Percentiles rank a stretch among this genome's conserved stretches.
Evolutionary conservation across 2,888 invertebrate genomes (phyloP).

Genomic region (Tupiocoris notatus): DNA sequence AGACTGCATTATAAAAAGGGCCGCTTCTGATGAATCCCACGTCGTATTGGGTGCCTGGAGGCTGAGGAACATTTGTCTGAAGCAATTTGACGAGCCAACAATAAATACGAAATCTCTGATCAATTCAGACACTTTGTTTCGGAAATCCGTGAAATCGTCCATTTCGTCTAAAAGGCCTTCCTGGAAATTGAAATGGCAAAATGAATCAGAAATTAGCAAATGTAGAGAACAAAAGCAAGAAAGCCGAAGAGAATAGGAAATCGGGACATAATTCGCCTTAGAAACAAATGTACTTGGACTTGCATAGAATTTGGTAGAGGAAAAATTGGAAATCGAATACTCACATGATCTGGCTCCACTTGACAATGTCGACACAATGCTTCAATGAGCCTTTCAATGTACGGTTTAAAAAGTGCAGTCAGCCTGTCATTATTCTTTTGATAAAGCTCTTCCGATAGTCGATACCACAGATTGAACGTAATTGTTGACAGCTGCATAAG

Average conservation of each 20-base stretch:
- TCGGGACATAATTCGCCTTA: too few species aligned
- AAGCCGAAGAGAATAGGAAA: too few species aligned
- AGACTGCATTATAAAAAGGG: slow-evolving; percentile 91
- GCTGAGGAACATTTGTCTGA: slow-evolving; percentile 83
- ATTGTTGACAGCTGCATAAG: slow-evolving; percentile 73
- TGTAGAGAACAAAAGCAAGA: too few species aligned
- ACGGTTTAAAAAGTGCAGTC: slow-evolving; percentile 82
- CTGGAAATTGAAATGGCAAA: too few species aligned
- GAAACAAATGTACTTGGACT: too few species aligned
- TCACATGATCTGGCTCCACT: slow-evolving; percentile 88
- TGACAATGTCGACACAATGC: slow-evolving; percentile 91
- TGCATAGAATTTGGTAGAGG: too few species aligned
- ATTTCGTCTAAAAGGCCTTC: slow-evolving; percentile 78
- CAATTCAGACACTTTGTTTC: slow-evolving; percentile 84
- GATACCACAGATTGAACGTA: slow-evolving; percentile 96
- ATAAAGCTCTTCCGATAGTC: slow-evolving; percentile 90
- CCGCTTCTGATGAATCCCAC: slow-evolving; percentile 93
- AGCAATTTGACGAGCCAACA: slow-evolving; percentile 87
- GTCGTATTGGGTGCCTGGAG: slow-evolving; percentile 70
- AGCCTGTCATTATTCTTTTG: slow-evolving; percentile 77
- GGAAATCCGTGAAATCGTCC: slow-evolving; percentile 82
- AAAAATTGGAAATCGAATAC: too few species aligned
- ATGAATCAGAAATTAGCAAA: too few species aligned
- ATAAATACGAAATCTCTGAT: slow-evolving; percentile 97
- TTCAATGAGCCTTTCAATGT: slow-evolving; percentile 84